A percentile compares a stretch with the other conserved stretches of the same genome.
Conservation (phyloP, 2,888 invertebrate species). For the Himalopsyche japonica region DNA sequence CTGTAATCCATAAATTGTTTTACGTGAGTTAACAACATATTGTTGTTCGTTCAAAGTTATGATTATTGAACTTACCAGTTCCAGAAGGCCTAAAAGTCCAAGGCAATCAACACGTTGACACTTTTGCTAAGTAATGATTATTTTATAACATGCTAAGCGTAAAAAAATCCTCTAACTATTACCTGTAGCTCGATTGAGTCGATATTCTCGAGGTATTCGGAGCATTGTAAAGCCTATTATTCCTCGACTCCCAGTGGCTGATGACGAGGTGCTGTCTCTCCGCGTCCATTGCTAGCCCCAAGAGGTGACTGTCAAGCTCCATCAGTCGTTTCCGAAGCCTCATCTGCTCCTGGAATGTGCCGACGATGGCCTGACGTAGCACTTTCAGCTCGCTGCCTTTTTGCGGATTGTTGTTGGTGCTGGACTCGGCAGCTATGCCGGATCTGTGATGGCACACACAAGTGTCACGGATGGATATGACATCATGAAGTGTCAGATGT, state of each 20-base stretch:
- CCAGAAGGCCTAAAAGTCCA: too few relatives aligned
- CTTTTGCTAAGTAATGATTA: too few relatives aligned
- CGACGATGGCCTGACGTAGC: constrained; percentile 82
- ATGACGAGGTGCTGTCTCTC: constrained; percentile 88
- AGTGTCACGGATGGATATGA: too few relatives aligned
- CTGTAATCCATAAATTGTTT: too few relatives aligned
- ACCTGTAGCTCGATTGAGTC: constrained; percentile 66
- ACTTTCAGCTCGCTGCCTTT: constrained; percentile 62
- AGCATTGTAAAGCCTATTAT: constrained; percentile 73
- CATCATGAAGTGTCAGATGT: not conserved
- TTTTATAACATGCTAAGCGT: not conserved
- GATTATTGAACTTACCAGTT: too few relatives aligned
- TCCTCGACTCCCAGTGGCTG: constrained; percentile 85
- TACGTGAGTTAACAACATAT: too few relatives aligned
- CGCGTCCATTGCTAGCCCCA: constrained; percentile 85
- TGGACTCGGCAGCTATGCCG: constrained; percentile 30
- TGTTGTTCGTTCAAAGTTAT: too few relatives aligned
- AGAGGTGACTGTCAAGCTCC: constrained; percentile 81
- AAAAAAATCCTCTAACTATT: not conserved
- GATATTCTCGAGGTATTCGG: constrained; percentile 62
- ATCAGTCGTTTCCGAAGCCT: constrained; percentile 81
- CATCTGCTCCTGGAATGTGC: constrained; percentile 93
- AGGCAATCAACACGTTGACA: too few relatives aligned
- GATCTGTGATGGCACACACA: constrained; percentile 19
- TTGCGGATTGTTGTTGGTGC: constrained; percentile 38